Evolutionary conservation across 2,888 invertebrate genomes (phyloP).

Genomic region (Terebella lapidaria): DNA sequence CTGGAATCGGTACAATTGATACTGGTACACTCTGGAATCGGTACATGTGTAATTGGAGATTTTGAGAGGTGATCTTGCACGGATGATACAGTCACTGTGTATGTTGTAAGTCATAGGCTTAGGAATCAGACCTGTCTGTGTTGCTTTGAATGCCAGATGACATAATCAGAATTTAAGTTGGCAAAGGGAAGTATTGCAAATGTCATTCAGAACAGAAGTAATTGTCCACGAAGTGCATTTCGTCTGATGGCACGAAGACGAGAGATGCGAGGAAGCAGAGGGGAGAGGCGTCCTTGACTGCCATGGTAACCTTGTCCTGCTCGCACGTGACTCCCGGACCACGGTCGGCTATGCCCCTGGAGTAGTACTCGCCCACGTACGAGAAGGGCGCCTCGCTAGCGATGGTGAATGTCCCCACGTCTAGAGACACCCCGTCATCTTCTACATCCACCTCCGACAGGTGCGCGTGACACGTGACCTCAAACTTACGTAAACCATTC

Average conservation of each 20-base stretch:
- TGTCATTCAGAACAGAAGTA: slow-evolving; percentile 12
- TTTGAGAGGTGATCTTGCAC: no score
- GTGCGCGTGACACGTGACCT: slow-evolving; percentile 7
- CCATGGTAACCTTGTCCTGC: slow-evolving; percentile 12
- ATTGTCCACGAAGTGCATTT: slow-evolving; percentile 17
- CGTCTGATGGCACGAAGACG: slow-evolving; percentile 11
- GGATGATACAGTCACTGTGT: no score
- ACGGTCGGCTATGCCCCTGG: slow-evolving; percentile 4
- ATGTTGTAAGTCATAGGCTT: no score
- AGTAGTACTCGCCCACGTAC: slow-evolving; percentile 15
- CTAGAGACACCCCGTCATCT: slow-evolving; percentile 15
- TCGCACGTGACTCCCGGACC: slow-evolving; percentile 6
- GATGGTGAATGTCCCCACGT: slow-evolving; percentile 15
- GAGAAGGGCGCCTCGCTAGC: slow-evolving; percentile 13
- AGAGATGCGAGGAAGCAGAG: slow-evolving; percentile 13
- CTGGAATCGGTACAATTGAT: no score
- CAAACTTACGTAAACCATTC: slow-evolving; percentile 15
- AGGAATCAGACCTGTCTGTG: no score
- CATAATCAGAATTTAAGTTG: no score
- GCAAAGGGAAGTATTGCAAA: no score
- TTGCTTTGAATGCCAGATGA: no score
- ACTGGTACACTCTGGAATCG: no score
- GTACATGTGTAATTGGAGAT: no score
- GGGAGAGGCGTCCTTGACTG: slow-evolving; percentile 11
- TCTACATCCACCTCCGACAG: slow-evolving; percentile 10